Conservation (phyloP, 2,113 vertebrate genomes). For the Hemiscyllium ocellatum region DNA sequence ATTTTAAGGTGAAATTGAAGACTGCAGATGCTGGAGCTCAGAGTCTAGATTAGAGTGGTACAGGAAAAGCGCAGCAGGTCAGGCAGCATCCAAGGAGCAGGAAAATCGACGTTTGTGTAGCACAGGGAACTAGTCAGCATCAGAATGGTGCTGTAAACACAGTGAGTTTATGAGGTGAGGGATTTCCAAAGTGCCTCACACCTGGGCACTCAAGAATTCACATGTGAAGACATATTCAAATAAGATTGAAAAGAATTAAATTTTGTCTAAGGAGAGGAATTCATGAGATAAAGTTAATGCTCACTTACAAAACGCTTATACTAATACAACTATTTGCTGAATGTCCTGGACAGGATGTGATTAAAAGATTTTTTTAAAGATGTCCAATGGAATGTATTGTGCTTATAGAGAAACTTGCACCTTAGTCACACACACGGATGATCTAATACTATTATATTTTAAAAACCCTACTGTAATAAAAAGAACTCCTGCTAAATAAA, state of each 20-base stretch:
- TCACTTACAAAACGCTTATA: neutral
- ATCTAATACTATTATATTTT: neutral
- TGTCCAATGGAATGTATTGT: neutral
- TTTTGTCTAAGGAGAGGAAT: neutral
- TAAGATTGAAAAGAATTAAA: too few relatives aligned
- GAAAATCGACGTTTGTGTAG: too few relatives aligned
- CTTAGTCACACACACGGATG: neutral
- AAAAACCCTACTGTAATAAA: neutral
- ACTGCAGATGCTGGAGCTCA: too few relatives aligned
- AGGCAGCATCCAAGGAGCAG: too few relatives aligned
- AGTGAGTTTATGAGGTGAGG: too few relatives aligned
- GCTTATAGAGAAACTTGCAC: neutral
- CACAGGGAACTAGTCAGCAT: too few relatives aligned
- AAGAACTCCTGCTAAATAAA: neutral
- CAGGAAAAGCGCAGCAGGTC: too few relatives aligned
- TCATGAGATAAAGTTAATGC: neutral
- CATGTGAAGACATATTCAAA: too few relatives aligned
- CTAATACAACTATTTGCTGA: neutral
- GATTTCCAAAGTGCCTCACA: too few relatives aligned
- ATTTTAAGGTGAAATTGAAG: neutral
- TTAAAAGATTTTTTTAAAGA: neutral
- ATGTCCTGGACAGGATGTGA: neutral
- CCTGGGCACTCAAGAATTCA: too few relatives aligned
- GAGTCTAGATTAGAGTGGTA: too few relatives aligned
- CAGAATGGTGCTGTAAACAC: too few relatives aligned